Conservation (phyloP, 2,888 invertebrate genomes). For the Xylocampa areola region DNA sequence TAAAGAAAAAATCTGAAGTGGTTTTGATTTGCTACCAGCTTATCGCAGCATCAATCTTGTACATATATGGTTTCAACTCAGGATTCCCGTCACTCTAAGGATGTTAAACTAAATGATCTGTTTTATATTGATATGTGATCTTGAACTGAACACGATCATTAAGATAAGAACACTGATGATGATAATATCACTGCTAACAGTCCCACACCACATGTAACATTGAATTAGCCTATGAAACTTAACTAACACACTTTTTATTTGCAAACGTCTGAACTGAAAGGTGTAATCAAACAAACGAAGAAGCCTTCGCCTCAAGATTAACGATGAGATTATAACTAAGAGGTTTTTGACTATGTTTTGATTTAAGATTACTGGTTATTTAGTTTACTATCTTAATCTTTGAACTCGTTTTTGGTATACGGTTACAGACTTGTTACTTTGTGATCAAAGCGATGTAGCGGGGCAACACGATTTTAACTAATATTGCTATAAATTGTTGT, state of each 20-base stretch:
- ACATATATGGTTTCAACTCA: constrained; percentile 15
- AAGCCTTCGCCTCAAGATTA: constrained; percentile 36
- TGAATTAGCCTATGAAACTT: constrained; percentile 27
- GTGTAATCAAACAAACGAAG: constrained; percentile 41
- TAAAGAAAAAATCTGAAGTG: too few relatives aligned
- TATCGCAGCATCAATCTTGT: constrained; percentile 1
- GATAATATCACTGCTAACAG: constrained; percentile 25
- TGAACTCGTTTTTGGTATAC: neutral
- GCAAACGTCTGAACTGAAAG: constrained; percentile 24
- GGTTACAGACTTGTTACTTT: constrained; percentile 4
- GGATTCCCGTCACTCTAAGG: constrained; percentile 4
- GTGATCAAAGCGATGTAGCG: too few relatives aligned
- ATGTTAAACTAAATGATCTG: constrained; percentile 37
- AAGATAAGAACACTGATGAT: constrained; percentile 17
- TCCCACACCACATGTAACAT: constrained; percentile 17
- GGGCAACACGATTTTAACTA: too few relatives aligned
- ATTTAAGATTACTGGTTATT: constrained; percentile 40
- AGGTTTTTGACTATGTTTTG: constrained; percentile 42
- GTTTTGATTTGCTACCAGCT: neutral
- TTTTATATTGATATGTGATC: constrained; percentile 36
- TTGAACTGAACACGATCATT: constrained; percentile 24
- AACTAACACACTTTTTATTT: constrained; percentile 30
- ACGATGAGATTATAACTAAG: constrained; percentile 43
- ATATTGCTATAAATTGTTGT: too few relatives aligned
- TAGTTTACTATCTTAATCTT: constrained; percentile 28